phyloP scores from a whole-genome alignment of 2,888 invertebrate genomes.

The Apotomis betuletana region DNA sequence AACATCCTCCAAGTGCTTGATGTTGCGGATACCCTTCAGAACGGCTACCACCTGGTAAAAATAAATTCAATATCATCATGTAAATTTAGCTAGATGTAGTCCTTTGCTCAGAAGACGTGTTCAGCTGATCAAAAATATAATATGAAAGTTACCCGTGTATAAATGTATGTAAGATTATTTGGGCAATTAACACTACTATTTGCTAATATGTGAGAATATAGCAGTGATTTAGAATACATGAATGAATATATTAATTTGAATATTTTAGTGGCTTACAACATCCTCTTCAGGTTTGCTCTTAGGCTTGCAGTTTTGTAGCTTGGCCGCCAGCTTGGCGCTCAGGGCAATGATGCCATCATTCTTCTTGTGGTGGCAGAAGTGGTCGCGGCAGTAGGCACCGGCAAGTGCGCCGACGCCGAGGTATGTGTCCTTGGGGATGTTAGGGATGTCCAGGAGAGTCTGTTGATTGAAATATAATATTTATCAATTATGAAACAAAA shows the following conservation, averaged over 20 bases:
- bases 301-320: constrained; percentile 87
- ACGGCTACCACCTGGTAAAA: constrained; percentile 84
- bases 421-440: constrained; percentile 87
- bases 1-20: constrained; percentile 86
- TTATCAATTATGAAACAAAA: background rate
- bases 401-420: constrained; percentile 89
- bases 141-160: too few species aligned
- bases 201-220: too few species aligned
- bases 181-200: too few species aligned
- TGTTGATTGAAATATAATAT: constrained; percentile 49
- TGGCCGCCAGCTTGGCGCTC: constrained; percentile 85
- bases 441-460: constrained; percentile 84
- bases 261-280: constrained; percentile 61
- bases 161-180: too few species aligned
- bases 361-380: constrained; percentile 81
- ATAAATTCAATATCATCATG: background rate
- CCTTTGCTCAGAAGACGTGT: too few species aligned
- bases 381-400: constrained; percentile 87
- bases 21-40: constrained; percentile 92
- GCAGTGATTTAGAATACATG: too few species aligned
- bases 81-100: too few species aligned
- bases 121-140: too few species aligned
- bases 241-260: background rate
- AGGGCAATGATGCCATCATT: constrained; percentile 84
- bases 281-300: constrained; percentile 87